Evolutionary conservation across 2,888 invertebrate genomes (phyloP).

Genomic region (Kryphioiulus occultus): DNA sequence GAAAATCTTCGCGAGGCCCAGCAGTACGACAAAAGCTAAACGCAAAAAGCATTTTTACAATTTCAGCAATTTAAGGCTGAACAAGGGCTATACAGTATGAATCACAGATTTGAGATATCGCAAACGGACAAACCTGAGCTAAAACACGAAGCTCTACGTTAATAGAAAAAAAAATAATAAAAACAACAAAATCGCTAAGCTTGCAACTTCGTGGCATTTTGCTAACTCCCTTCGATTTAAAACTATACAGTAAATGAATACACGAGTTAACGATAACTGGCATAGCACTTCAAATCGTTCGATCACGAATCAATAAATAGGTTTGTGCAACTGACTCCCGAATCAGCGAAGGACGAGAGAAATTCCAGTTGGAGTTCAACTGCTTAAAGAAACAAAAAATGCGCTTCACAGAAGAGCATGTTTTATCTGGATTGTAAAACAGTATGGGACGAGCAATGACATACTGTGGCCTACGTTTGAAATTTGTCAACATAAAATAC

Average conservation of each 20-base stretch:
- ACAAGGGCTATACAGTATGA: not conserved
- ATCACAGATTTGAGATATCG: constrained; percentile 23
- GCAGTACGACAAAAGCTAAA: not conserved
- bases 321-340: constrained; percentile 18
- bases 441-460: not conserved
- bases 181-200: not conserved
- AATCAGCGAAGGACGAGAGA: not conserved
- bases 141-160: not conserved
- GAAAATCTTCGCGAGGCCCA: too few relatives aligned
- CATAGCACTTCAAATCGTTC: not conserved
- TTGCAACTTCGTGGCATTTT: not conserved
- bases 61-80: constrained; percentile 4
- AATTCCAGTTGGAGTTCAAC: not conserved
- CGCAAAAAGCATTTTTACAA: not conserved
- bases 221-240: not conserved
- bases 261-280: not conserved
- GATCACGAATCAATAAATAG: constrained; percentile 7
- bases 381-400: not conserved
- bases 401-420: constrained; percentile 13
- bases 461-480: not conserved
- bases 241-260: constrained; percentile 12
- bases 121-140: not conserved
- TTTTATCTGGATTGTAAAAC: not conserved
- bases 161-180: not conserved
- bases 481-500: not conserved